Evolutionary conservation across 2,888 invertebrate genomes (phyloP), one percentile per base, ranked within the genome.

Genomic region (Pristionchus japonicus): DNA sequence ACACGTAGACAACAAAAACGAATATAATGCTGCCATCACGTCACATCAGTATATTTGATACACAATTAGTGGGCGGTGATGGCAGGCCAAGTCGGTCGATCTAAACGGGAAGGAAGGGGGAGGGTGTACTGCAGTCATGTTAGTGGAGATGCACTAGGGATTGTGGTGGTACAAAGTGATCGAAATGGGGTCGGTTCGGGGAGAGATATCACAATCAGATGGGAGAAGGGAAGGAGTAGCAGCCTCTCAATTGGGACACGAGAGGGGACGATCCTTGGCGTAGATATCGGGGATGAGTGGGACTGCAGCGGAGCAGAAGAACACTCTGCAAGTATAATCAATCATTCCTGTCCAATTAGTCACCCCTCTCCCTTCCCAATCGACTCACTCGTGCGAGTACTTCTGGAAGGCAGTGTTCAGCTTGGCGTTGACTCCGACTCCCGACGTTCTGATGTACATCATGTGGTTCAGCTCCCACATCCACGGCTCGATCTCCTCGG

Each of bases 401-500:
- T 94, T 94, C 84, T 90, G 88, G 43, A 88, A 89, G 85, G 93
- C 90, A 37, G 90, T 91, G n/a, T 88, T 74, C 57, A 91, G 67
- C n/a, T 91, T 90, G 31, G 37, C 40, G 85, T 40, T 52, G 88
- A 90, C 90, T 74, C 88, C 89, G 47, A 61, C 74, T 27, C 43
- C 43, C 20, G 40, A 15, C 6, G 61, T 89, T 34, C 84, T 61
- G 80, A 83, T 77, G 86, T 91, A 88, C 85, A 93, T 89, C 90
- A 92, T 92, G 88, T 92, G 92, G 87, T 94, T 94, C 86, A 94
- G 89, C 82, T 89, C 89, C 90, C 90, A 89, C 88, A 92, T 90
- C 37, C 94, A 88, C 61, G 92, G 91, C 82, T 92, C 90, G 20
- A 94, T 88, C 61, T 94, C 91, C 27, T 89, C 89, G n/a, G 88